Conservation (phyloP, 2,888 invertebrate species). For the Camponotus fellah region DNA sequence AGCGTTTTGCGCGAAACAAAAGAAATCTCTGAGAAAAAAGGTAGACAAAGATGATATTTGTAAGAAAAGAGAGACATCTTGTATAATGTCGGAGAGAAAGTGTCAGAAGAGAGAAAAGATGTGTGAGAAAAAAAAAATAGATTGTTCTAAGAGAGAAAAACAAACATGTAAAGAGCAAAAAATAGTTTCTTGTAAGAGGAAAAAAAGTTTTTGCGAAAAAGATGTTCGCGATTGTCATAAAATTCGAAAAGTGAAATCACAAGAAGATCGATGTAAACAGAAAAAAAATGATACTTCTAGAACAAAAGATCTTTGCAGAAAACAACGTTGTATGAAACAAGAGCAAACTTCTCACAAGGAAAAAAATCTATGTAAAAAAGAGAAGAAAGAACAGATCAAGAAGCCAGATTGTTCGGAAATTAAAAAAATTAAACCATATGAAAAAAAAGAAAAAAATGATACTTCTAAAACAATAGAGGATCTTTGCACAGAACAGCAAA, state of each 20-base stretch:
- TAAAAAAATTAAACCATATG: slow-evolving; percentile 45
- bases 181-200: not conserved
- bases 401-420: slow-evolving; percentile 16
- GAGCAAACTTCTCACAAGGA: not conserved
- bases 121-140: not conserved
- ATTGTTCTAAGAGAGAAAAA: slow-evolving; percentile 19
- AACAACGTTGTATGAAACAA: slow-evolving; percentile 3
- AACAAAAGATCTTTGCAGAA: slow-evolving; percentile 55
- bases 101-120: not conserved
- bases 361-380: not conserved
- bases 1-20: not conserved
- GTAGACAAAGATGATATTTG: slow-evolving; percentile 28
- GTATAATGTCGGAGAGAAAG: not conserved
- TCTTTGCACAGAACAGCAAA: slow-evolving; percentile 43
- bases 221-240: slow-evolving; percentile 47
- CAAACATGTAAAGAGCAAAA: not conserved
- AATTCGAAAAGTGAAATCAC: slow-evolving; percentile 2
- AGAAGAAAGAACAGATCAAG: slow-evolving; percentile 13
- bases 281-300: slow-evolving; percentile 31
- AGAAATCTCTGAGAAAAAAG: slow-evolving; percentile 13
- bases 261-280: slow-evolving; percentile 51
- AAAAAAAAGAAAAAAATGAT: slow-evolving; percentile 21
- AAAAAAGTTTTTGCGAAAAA: slow-evolving; percentile 30
- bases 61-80: slow-evolving; percentile 17
- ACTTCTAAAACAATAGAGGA: slow-evolving; percentile 45